phyloP scores from a whole-genome alignment of 1,140 invertebrate species.

The Lordiphosa stackelbergi region DNA sequence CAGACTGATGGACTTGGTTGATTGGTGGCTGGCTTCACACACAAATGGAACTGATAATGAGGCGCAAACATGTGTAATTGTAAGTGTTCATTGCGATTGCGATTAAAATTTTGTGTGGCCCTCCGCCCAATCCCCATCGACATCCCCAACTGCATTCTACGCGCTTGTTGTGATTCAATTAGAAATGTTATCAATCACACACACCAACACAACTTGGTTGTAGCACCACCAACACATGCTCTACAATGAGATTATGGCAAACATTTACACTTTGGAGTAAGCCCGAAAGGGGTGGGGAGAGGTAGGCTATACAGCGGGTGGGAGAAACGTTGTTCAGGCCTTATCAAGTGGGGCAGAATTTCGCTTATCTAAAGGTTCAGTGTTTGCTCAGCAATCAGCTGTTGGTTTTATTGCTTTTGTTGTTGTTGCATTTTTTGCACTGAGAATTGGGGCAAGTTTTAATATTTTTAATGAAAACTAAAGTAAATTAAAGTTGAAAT shows the following conservation, averaged over 20 bases:
- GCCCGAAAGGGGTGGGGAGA: background rate
- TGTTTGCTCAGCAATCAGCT: conserved; percentile 40
- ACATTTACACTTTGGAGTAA: conserved; percentile 39
- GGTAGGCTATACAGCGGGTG: background rate
- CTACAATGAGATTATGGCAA: conserved; percentile 42
- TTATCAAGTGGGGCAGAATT: conserved; percentile 57
- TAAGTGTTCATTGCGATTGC: conserved; percentile 69
- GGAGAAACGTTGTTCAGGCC: conserved; percentile 9
- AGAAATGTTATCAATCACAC: conserved; percentile 56
- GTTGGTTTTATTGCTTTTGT: conserved; percentile 7
- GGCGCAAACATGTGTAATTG: conserved; percentile 69
- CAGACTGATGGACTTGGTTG: conserved; percentile 9
- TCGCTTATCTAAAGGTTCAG: conserved; percentile 37
- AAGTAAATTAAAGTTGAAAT: too few species aligned
- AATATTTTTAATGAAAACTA: too few species aligned
- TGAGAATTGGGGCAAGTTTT: background rate
- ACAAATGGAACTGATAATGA: conserved; percentile 42
- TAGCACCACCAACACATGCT: conserved; percentile 4
- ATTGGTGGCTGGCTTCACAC: conserved; percentile 1
- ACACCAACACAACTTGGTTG: conserved; percentile 4
- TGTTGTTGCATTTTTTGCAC: conserved; percentile 1
- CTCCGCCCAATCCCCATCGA: background rate
- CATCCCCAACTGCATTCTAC: background rate
- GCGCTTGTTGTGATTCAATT: conserved; percentile 59
- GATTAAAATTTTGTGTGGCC: conserved; percentile 51